Base-by-base conservation (phyloP, 1,140 invertebrate species). In the Drosophila teissieri region DNA sequence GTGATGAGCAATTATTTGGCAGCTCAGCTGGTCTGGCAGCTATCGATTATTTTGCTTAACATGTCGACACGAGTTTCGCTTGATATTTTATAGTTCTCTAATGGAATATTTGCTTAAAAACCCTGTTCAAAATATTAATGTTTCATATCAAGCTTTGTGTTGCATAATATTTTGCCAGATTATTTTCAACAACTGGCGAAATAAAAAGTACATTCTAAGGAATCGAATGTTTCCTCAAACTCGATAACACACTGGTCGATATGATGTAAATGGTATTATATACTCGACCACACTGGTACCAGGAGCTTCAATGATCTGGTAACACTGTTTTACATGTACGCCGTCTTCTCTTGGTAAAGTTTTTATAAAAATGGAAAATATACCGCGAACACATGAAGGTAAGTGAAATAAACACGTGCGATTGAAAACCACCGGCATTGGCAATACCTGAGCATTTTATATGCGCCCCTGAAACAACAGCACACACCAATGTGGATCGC, bases 311-410 rank as follows among this genome's bases (percentile, higher is more conserved):
- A 31, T 2, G 7, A 31, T 31, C 31, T 31, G 31, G 31, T 8
- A 31, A 31, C 39, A 34, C 48, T 62, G 48, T 64, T 81, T 83
- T 86, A 78, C 83, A 79, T 80, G 84, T 74, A 80, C 80, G 80
- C 79, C 7, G 27, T 31, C 31, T 31, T 31, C 56, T 89, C 76
- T 76, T 70, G 72, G 40, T 42, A 65, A 72, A 89, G 73, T 78
- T 88, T 69, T 53, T 12, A 12, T 40, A 64, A 64, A 89, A 88
- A 96, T 96, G 95, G 95, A 96, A 88, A 95, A 95, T 92, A 96
- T 96, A 91, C 95, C 96, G 42, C 94, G 95, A 78, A 96, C 96
- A 51, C 95, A 96, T 77, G 95, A 96, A 95, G 96, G 96, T 96
- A 94, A 93, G 95, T 95, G 94, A 92, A 79, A 55, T n/a, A 42